Evolutionary conservation across 2,888 invertebrate species (phyloP), one percentile per base, ranked within the genome.

Genomic region (Microctonus brassicae): DNA sequence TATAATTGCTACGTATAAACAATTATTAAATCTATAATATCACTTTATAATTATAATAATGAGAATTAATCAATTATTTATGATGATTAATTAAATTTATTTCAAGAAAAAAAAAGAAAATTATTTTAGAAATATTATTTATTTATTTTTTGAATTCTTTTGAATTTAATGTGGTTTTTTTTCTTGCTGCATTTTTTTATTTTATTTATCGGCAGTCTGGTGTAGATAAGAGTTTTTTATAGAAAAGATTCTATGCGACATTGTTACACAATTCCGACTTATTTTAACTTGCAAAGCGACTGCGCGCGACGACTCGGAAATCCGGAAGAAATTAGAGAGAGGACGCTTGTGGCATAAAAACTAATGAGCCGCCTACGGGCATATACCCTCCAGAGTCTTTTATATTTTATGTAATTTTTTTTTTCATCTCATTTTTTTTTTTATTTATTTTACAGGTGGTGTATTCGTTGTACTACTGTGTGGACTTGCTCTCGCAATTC

Each of bases 381-480:
- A 74, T 55, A 65, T 57, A 78, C 80, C 74, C 81, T 60, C 29
- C 33, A 39, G 52, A 57, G 66, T 65, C 75, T 75, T 63, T 62
- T 75, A 77, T 71, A 77, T n/a, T n/a, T n/a, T n/a, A n/a, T n/a
- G n/a, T n/a, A n/a, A n/a, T n/a, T n/a, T n/a, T n/a, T n/a, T n/a
- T n/a, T n/a, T n/a, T n/a, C n/a, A n/a, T n/a, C n/a, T n/a, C n/a
- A n/a, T n/a, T n/a, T n/a, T n/a, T n/a, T n/a, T n/a, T n/a, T n/a
- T n/a, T n/a, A n/a, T 70, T 52, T 70, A 2, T 60, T 60, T 69
- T 63, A 22, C 88, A 94, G 95, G 96, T 76, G 99, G 99, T 1
- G 97, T 99, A 0, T 99, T 99, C 88, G 97, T 99, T 34, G 98
- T 99, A 0, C 90, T 99, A 0, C 91, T 98, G 0, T 97, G 96